Percentiles rank a stretch among this genome's conserved stretches.
Evolutionary conservation across 2,888 invertebrate genomes (phyloP).

Genomic region (Anaspis maculata): DNA sequence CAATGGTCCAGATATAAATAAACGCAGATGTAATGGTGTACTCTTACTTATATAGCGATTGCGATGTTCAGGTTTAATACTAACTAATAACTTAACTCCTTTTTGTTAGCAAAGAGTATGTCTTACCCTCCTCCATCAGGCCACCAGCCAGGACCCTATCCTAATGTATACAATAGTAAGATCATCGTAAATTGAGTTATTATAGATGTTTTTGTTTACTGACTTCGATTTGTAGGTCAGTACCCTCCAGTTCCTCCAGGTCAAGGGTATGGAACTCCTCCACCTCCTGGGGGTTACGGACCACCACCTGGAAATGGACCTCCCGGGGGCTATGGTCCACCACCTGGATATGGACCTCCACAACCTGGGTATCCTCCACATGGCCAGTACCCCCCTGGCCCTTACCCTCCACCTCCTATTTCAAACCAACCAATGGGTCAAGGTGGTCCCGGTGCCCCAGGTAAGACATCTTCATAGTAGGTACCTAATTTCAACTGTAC

Average conservation of each 20-base stretch:
- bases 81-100: too few species aligned
- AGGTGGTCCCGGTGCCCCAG: conserved; percentile 12
- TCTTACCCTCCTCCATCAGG: conserved; percentile 10
- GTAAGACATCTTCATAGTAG: too few species aligned
- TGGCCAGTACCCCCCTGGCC: conserved; percentile 21
- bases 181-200: background rate
- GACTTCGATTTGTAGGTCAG: conserved; percentile 7
- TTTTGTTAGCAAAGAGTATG: conserved; percentile 6
- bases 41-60: too few species aligned
- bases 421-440: conserved; percentile 8
- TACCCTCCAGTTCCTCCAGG: conserved; percentile 17
- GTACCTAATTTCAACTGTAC: too few species aligned
- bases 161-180: conserved; percentile 9
- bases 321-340: conserved; percentile 24
- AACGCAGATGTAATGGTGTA: too few species aligned
- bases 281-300: conserved; percentile 27
- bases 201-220: background rate
- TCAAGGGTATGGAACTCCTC: conserved; percentile 23
- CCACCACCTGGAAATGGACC: conserved; percentile 18
- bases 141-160: conserved; percentile 7
- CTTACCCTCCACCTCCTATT: conserved; percentile 23
- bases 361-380: conserved; percentile 16
- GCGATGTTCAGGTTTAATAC: too few species aligned
- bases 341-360: conserved; percentile 19
- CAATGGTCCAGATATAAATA: too few species aligned